Base-by-base conservation (phyloP, 2,888 invertebrate species). In the Noctua janthe region DNA sequence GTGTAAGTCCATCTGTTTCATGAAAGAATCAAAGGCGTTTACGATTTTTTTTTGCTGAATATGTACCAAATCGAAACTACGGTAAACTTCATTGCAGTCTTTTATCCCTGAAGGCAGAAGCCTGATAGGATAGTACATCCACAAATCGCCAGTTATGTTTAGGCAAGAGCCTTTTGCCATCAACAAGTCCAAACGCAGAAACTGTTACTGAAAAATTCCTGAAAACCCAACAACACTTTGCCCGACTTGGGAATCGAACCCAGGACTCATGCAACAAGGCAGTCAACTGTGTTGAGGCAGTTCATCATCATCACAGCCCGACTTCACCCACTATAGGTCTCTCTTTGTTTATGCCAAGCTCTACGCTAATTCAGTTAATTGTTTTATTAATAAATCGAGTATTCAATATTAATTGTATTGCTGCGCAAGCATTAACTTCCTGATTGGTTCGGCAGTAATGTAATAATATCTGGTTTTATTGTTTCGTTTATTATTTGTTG, bases 401-500 rank as follows among this genome's bases (percentile, higher is more conserved):
- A 64, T 51, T 51, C 81, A 66, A 20, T 49, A 84, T 62, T 67
- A 64, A 74, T 78, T 66, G n/a, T 86, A 62, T 78, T 72, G 71
- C 62, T n/a, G 51, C 39, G 67, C 35, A 29, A 82, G 86, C 39
- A 82, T 74, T 59, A 62, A 51, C 66, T 77, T 74, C 72, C 54
- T 62, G 74, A 82, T 78, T 82, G 69, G 15, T 66, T 72, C 5
- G n/a, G 66, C 13, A 54, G 72, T 74, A 79, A 80, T 64, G 54
- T 80, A 84, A 77, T 87, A 87, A 84, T 56, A 43, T 43, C 49
- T 5, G 66, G 1, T 75, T 75, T 72, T 75, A 85, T 84, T 84
- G 76, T 80, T 87, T 78, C 64, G 70, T 76, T 77, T 74, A 74
- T 84, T 87, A 80, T 77, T 87, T 75, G 74, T 62, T 35, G 71